Base-by-base conservation (phyloP, 2,888 invertebrate genomes). In the Drosophila ustulata region DNA sequence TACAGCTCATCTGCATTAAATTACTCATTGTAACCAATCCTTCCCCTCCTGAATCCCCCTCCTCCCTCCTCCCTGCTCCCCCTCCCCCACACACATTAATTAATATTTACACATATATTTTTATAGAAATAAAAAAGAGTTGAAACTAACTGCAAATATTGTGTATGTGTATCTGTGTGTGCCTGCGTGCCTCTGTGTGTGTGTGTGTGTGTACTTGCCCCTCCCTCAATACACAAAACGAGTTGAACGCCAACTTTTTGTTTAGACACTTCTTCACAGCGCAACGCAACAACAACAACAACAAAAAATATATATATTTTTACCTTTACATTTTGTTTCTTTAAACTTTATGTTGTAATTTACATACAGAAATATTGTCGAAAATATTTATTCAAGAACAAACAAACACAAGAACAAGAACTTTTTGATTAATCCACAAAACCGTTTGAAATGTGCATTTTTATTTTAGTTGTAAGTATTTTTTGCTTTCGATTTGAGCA, bases 311-410 rank as follows among this genome's bases (percentile, higher is more conserved):
- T 9, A 28, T 23, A 39, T 4, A 51, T 39, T 26, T 51, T n/a
- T 52, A 39, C 8, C 34, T 26, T 37, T 52, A 34, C 11, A 25
- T 11, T 46, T 39, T 71, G 49, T 72, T 66, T 70, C 69, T 72
- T 73, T 61, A 63, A 64, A 74, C 57, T 83, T 75, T 84, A 83
- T 82, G 83, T 82, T 82, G 80, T 82, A 83, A 81, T 83, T 82
- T 81, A 83, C 69, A 66, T 61, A 57, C 57, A 37, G 50, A 80
- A 78, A 80, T 83, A 82, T 78, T 84, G 82, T 86, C 84, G 56
- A 56, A 65, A 39, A 80, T 84, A 86, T 85, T 85, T 85, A 85
- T 86, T 78, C 77, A 78, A 78, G 69, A 78, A 79, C 79, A 51
- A 51, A 66, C 69, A 71, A 58, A 37, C 37, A 73, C n/a, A 59